These are phyloP conservation scores for Paraescarpia echinospica DNA, from an alignment of 1,140 invertebrate species.

Conservation along the genomic window DNA sequence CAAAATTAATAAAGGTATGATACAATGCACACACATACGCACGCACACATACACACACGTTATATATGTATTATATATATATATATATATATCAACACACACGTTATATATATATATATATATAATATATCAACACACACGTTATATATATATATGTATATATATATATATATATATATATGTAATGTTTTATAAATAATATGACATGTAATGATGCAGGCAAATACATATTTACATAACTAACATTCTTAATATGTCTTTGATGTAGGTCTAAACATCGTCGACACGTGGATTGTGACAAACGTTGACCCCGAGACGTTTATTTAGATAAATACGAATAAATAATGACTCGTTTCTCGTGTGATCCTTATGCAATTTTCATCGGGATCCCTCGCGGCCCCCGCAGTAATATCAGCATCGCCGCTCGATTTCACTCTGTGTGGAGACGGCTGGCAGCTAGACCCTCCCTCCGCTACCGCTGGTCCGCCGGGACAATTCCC, in stretches of 20 bases:
- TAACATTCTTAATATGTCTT: no score
- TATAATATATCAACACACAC: neutral
- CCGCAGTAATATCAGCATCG: neutral
- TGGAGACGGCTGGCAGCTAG: neutral
- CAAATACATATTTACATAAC: no score
- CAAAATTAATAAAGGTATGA: no score
- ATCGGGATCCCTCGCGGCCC: neutral
- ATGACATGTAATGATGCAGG: constrained; percentile 2
- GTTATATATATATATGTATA: no score
- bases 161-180: neutral
- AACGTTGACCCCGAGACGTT: neutral
- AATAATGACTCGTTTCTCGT: neutral
- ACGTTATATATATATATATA: neutral
- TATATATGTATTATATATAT: neutral
- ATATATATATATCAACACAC: neutral
- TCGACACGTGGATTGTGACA: neutral
- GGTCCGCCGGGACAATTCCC: neutral
- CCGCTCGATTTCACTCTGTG: neutral
- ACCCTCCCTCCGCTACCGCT: neutral
- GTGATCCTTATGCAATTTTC: neutral
- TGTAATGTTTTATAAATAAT: no score
- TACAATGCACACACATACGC: neutral
- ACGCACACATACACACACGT: neutral
- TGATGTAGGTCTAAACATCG: no score
- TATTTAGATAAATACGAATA: neutral